Conservation (phyloP, 2,797 vertebrate genomes). For the Eospalax fontanierii region DNA sequence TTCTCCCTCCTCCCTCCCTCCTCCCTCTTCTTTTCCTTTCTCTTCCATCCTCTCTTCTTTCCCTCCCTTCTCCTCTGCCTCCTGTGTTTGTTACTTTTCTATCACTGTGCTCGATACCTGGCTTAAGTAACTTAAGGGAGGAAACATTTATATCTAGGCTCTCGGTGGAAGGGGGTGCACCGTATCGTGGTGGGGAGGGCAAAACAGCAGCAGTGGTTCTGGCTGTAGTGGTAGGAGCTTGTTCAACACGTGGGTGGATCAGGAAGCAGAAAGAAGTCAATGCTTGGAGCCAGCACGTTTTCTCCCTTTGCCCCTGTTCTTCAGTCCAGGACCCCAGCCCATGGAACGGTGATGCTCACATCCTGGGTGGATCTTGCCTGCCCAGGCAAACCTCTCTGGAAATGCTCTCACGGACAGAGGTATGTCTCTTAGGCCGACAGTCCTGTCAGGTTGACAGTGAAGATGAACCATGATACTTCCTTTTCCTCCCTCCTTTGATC, state of each 20-base stretch:
- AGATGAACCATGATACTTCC: not conserved
- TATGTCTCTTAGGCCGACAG: not conserved
- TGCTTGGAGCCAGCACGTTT: too few relatives aligned
- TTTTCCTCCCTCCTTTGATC: not conserved
- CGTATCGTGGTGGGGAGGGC: not conserved
- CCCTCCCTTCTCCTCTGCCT: not conserved
- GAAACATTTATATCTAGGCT: not conserved
- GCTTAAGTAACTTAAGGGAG: not conserved
- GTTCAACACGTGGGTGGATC: not conserved
- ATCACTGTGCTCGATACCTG: not conserved
- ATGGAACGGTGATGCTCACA: too few relatives aligned
- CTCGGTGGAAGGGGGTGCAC: not conserved
- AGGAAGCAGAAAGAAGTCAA: not conserved
- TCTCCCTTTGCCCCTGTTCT: too few relatives aligned
- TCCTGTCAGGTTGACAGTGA: not conserved
- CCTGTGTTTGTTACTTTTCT: not conserved
- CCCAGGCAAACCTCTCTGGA: not conserved
- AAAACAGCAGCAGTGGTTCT: not conserved
- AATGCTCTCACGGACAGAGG: not conserved
- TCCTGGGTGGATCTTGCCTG: not conserved
- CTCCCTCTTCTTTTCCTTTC: not conserved
- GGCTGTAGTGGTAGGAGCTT: not conserved
- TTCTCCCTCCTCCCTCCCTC: not conserved
- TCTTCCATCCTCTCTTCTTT: not conserved
- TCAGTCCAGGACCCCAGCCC: not conserved